Evolutionary conservation across 53 echinoderm and acorn worm genomes (phyloP).

Genomic region (Apostichopus leukothele): DNA sequence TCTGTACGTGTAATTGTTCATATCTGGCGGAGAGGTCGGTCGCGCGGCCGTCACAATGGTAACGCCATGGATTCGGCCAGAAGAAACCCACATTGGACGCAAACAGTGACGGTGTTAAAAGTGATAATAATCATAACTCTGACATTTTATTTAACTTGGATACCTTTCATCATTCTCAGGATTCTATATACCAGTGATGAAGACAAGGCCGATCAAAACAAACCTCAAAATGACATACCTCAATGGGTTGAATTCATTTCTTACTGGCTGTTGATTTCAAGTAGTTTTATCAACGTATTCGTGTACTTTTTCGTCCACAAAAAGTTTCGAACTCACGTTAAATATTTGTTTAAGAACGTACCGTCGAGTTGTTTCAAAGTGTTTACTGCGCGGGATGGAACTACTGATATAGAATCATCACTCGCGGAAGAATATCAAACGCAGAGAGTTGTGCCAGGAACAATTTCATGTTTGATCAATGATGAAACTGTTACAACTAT

Average conservation of each 20-base stretch:
- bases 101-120: not conserved
- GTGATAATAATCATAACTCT: not conserved
- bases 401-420: not conserved
- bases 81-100: not conserved
- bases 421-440: not conserved
- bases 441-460: not conserved
- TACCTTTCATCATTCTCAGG: not conserved
- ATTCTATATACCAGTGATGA: not conserved
- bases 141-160: slow-evolving; percentile 4
- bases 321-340: not conserved
- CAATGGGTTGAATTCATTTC: not conserved
- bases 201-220: not conserved
- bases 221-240: not conserved
- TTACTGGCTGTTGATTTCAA: not conserved
- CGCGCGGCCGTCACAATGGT: not conserved
- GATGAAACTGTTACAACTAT: not conserved
- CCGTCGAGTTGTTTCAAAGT: not conserved
- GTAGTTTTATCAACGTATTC: not conserved
- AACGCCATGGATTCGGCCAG: not conserved
- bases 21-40: not conserved
- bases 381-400: not conserved
- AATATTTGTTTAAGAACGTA: not conserved
- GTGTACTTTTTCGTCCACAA: not conserved
- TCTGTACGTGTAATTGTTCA: not conserved
- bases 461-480: not conserved